Conservation (phyloP, 2,113 vertebrate genomes). For the Sialia sialis region DNA sequence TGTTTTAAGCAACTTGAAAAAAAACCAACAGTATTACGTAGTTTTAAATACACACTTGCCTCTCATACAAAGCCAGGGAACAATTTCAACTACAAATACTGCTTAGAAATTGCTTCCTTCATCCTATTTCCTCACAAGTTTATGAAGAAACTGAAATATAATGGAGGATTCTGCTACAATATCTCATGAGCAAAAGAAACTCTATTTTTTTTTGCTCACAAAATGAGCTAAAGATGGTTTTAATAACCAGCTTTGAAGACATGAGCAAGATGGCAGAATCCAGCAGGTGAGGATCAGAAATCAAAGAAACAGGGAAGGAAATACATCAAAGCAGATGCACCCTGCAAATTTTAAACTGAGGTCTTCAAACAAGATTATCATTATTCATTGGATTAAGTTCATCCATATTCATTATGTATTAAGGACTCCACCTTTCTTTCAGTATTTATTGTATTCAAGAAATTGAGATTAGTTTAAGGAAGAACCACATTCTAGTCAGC, state of each 20-base stretch:
- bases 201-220: background rate
- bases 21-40: background rate
- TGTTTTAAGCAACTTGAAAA: background rate
- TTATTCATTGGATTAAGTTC: background rate
- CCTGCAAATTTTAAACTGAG: background rate
- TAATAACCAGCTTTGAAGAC: background rate
- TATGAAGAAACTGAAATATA: background rate
- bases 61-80: background rate
- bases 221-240: background rate
- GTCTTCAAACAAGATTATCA: background rate
- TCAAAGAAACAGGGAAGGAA: background rate
- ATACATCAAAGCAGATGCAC: background rate
- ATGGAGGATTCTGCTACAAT: background rate
- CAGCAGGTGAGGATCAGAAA: background rate
- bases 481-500: accelerated
- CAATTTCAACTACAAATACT: background rate
- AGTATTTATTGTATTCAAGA: background rate
- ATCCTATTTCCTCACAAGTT: background rate
- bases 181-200: background rate
- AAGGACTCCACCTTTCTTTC: background rate
- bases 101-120: background rate
- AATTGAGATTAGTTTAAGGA: background rate
- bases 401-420: background rate
- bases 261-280: background rate
- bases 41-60: background rate